These are phyloP conservation scores for Chaetorhynchus papuensis DNA, from an alignment of 2,113 vertebrate species.

Conservation along the genomic window DNA sequence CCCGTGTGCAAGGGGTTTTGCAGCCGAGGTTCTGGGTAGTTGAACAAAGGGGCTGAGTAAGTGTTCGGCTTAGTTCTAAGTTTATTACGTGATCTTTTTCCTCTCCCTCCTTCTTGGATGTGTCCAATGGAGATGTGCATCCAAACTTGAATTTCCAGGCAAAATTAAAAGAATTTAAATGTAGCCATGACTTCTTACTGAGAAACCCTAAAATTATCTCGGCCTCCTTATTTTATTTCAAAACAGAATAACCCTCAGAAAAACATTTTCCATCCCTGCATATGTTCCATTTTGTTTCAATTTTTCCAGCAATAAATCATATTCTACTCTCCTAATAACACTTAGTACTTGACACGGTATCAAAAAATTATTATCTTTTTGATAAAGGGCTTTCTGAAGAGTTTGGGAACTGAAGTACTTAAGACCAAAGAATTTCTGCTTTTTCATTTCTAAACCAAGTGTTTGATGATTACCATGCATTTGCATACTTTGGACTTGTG, in stretches of 20 bases:
- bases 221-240: background rate
- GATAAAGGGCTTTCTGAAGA: background rate
- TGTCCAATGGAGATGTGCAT: background rate
- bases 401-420: background rate
- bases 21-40: background rate
- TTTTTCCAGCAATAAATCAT: background rate
- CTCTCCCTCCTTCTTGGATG: background rate
- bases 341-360: background rate
- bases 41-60: background rate
- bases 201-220: background rate
- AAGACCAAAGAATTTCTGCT: background rate
- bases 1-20: background rate
- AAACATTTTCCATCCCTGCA: background rate
- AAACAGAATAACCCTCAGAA: background rate
- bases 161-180: background rate
- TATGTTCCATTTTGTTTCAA: background rate
- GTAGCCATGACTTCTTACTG: background rate
- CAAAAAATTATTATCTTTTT: background rate
- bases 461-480: background rate
- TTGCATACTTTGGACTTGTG: background rate
- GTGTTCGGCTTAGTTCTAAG: background rate
- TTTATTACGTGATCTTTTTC: fast-evolving
- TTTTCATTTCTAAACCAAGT: background rate
- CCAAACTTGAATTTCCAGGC: background rate
- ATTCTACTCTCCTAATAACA: background rate